Evolutionary conservation across 2,113 vertebrate species (phyloP).

Genomic region (Stomatorhinus ivindoensis): DNA sequence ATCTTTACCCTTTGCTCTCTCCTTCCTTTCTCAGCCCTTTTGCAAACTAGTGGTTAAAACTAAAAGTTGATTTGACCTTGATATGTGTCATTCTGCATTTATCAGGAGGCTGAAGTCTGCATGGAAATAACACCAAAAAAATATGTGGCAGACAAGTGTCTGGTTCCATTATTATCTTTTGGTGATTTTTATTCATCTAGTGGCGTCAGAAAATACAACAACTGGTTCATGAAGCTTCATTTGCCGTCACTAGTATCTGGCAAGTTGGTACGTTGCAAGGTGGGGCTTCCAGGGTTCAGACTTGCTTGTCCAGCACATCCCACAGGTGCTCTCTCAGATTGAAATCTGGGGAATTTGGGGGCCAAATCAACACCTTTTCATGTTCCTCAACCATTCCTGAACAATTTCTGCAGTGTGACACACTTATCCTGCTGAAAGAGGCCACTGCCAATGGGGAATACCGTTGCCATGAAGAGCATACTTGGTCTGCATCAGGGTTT

Average conservation of each 20-base stretch:
- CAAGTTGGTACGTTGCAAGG: background rate
- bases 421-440: background rate
- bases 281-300: background rate
- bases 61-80: slow-evolving; percentile 11
- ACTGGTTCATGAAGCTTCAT: background rate
- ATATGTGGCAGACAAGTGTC: slow-evolving; percentile 11
- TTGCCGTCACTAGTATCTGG: background rate
- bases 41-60: background rate
- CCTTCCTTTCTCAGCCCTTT: background rate
- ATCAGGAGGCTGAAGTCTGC: background rate
- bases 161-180: slow-evolving; percentile 10
- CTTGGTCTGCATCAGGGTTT: background rate
- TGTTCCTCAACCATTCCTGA: background rate
- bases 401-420: background rate
- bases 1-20: background rate
- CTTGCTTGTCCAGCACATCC: background rate
- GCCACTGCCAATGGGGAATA: background rate
- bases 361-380: background rate
- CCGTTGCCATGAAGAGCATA: background rate
- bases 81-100: slow-evolving; percentile 13
- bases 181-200: background rate
- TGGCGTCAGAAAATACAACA: background rate
- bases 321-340: background rate
- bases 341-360: background rate
- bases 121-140: slow-evolving; percentile 9